Evolutionary conservation across 92 coral and sea anemone species (phyloP), one percentile per base, ranked within the genome.

Genomic region (Ricordea florida): DNA sequence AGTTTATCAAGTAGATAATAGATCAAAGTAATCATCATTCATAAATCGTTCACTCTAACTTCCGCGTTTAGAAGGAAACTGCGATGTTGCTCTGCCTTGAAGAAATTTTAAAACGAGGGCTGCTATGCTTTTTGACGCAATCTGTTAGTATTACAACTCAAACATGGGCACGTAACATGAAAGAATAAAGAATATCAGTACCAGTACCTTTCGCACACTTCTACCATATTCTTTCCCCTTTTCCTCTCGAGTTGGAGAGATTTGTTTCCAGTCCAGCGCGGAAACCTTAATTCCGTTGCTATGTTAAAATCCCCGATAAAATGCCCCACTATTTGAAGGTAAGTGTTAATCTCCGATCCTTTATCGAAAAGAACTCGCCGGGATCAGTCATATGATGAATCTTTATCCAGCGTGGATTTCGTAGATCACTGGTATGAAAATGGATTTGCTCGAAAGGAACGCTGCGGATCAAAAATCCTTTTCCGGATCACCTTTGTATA

Each of bases 381-480:
- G 29, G 73, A 66, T 66, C 73, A 45, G 57, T 45, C 56, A 66
- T 45, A 55, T 27, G 73, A 27, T 66, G 58, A 44, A 66, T 45
- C 73, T 41, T 45, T 27, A 57, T 45, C 58, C 25, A 45, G 58
- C 23, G 58, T 45, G 58, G 73, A 66, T 66, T 66, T 57, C 4
- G 28, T 66, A 25, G 74, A 66, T 66, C 74, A 47, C 74, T 66
- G 59, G 32, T 66, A 42, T 44, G 13, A 47, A 1, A 44, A 66
- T n/a, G 27, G 60, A 27, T 31, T 66, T 23, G 58, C 58, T 45
- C 25, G 36, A 66, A 43, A 66, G 58, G 59, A 66, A 66, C 57
- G 73, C 73, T 2, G 45, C 73, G 15, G 73, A 46, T 66, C 73
- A 66, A 58, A 29, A 66, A 66, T 66, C 74, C 74, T 66, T 57